These are phyloP conservation scores for Percina caprodes DNA, from an alignment of 2,113 vertebrate species.

Conservation along the genomic window DNA sequence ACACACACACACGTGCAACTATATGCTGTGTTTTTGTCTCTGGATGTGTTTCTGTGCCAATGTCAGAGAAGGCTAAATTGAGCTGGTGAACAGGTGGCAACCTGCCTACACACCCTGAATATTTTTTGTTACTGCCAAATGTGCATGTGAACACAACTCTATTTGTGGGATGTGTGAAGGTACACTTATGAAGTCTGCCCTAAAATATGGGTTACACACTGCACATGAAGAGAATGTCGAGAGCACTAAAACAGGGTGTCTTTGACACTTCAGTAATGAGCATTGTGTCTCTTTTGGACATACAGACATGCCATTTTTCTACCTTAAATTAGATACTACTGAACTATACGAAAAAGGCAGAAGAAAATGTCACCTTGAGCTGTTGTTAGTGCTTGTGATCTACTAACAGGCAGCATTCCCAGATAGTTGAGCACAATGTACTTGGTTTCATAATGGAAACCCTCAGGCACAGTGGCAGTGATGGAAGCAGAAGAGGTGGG, in stretches of 20 bases:
- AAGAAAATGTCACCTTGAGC: slow-evolving; percentile 62
- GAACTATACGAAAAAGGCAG: neutral
- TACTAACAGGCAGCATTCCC: slow-evolving; percentile 84
- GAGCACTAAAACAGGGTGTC: neutral
- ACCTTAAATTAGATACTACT: neutral
- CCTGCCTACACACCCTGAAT: slow-evolving; percentile 20
- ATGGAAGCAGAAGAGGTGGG: slow-evolving; percentile 64
- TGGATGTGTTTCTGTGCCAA: slow-evolving; percentile 12
- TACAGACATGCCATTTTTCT: neutral
- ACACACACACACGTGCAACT: no score
- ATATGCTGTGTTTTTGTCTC: neutral
- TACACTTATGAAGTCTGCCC: neutral
- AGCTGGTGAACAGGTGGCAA: slow-evolving; percentile 53
- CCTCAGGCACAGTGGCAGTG: slow-evolving; percentile 86
- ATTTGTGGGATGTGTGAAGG: slow-evolving; percentile 20
- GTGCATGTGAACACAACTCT: slow-evolving; percentile 4
- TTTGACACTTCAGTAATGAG: neutral
- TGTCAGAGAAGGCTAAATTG: slow-evolving; percentile 28
- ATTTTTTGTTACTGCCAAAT: neutral
- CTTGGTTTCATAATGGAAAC: slow-evolving; percentile 95
- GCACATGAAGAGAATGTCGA: neutral
- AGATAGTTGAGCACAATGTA: slow-evolving; percentile 94
- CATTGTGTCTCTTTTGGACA: neutral
- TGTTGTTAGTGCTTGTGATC: slow-evolving; percentile 65
- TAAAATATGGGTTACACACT: neutral